phyloP scores from a whole-genome alignment of 2,888 invertebrate genomes.

The Microplitis deprimator region DNA sequence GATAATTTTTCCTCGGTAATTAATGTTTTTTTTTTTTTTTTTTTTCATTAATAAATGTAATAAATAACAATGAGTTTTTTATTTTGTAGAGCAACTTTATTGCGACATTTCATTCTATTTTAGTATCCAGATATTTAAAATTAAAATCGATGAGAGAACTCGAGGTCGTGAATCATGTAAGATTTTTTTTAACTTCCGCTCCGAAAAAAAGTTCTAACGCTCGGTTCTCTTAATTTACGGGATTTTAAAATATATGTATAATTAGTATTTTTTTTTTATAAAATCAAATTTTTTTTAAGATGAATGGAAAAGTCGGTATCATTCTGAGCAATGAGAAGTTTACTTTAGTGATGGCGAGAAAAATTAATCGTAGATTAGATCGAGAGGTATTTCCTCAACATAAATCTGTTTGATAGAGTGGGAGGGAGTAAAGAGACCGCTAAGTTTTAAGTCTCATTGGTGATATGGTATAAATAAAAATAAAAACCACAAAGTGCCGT shows the following conservation, averaged over 20 bases:
- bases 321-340: no score
- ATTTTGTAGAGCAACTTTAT: conserved; percentile 16
- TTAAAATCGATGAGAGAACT: conserved; percentile 34
- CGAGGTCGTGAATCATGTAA: background rate
- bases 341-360: conserved; percentile 6
- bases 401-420: background rate
- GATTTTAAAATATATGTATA: background rate
- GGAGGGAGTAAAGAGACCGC: no score
- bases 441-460: no score
- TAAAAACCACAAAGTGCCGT: background rate
- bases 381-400: conserved; percentile 18
- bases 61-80: background rate
- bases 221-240: conserved; percentile 9
- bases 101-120: conserved; percentile 8
- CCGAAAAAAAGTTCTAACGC: conserved; percentile 12
- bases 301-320: no score
- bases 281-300: background rate
- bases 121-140: conserved; percentile 26
- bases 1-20: background rate
- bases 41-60: conserved; percentile 4
- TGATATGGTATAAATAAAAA: no score
- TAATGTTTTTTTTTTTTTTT: background rate
- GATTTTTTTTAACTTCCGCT: conserved; percentile 30
- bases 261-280: background rate
- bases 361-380: conserved; percentile 18